Conservation (phyloP, 1,140 invertebrate species). For the Hylaeus anthracinus region DNA sequence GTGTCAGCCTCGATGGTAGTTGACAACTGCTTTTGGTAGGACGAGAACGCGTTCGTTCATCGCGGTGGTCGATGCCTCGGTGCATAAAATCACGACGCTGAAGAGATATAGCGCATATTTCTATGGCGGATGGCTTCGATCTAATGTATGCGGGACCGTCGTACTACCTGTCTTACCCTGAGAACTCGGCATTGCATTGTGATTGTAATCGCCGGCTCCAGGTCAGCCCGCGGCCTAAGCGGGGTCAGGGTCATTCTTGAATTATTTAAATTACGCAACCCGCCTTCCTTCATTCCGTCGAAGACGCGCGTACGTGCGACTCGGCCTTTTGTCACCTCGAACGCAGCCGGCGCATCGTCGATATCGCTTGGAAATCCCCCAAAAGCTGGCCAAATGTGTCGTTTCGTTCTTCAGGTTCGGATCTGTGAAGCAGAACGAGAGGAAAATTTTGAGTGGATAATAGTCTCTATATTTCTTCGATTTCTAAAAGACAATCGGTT, state of each 20-base stretch:
- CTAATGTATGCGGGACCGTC: conserved; percentile 62
- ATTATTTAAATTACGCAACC: conserved; percentile 73
- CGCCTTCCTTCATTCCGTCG: conserved; percentile 42
- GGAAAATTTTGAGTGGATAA: too few species aligned
- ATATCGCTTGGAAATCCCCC: too few species aligned
- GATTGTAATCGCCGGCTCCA: conserved; percentile 69
- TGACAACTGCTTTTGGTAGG: not conserved
- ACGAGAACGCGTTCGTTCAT: not conserved
- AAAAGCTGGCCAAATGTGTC: too few species aligned
- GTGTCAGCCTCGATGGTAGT: conserved; percentile 16
- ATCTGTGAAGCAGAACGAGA: too few species aligned
- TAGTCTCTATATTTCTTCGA: too few species aligned
- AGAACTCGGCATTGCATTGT: conserved; percentile 68
- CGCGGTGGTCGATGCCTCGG: not conserved
- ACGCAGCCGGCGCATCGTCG: too few species aligned
- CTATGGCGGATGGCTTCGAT: conserved; percentile 43
- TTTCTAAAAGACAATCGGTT: too few species aligned
- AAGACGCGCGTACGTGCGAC: conserved; percentile 13
- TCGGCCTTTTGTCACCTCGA: conserved; percentile 26
- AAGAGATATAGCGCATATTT: conserved; percentile 44
- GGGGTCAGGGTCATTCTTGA: conserved; percentile 70
- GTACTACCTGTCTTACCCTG: conserved; percentile 74
- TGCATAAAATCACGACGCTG: conserved; percentile 25
- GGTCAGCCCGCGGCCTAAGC: conserved; percentile 65
- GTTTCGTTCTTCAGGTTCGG: too few species aligned